phyloP scores from a whole-genome alignment of 35 echinoderm and acorn worm genomes.

The Eucidaris tribuloides region DNA sequence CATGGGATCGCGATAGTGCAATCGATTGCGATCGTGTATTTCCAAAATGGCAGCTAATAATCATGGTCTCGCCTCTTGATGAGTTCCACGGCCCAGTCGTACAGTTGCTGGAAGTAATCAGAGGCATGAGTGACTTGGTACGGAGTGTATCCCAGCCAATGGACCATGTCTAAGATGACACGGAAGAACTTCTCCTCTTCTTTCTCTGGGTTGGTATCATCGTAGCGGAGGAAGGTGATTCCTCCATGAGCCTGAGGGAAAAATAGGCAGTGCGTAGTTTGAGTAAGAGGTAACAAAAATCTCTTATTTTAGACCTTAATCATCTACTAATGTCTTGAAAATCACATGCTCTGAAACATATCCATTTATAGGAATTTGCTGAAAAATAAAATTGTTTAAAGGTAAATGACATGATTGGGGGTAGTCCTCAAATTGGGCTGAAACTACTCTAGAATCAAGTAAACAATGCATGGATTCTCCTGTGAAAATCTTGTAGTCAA shows the following conservation, averaged over 20 bases:
- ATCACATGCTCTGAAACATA: too few relatives aligned
- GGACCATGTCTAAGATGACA: slow-evolving; percentile 81
- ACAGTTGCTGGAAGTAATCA: slow-evolving; percentile 95
- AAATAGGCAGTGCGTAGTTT: not conserved
- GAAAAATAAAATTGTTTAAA: too few relatives aligned
- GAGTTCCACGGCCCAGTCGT: slow-evolving; percentile 80
- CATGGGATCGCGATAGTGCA: not conserved
- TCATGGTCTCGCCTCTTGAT: slow-evolving; percentile 2
- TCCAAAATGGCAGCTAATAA: not conserved
- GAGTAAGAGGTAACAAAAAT: not conserved
- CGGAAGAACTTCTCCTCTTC: slow-evolving; percentile 96
- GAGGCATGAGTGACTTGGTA: slow-evolving; percentile 90
- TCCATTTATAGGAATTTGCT: not conserved
- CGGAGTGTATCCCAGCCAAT: slow-evolving; percentile 81
- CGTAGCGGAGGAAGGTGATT: slow-evolving; percentile 83
- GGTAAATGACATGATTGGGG: too few relatives aligned
- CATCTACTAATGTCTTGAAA: not conserved
- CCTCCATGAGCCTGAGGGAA: slow-evolving; percentile 1
- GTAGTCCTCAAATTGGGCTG: too few relatives aligned
- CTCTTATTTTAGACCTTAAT: not conserved
- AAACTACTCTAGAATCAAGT: too few relatives aligned
- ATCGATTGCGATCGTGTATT: not conserved
- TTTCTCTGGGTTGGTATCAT: slow-evolving; percentile 95
- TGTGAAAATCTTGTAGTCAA: too few relatives aligned
- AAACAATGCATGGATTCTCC: too few relatives aligned